Percentiles rank a stretch among this genome's conserved stretches.
These are phyloP conservation scores for Erpetoichthys calabaricus DNA, from an alignment of 2,797 vertebrate genomes.

Conservation along the genomic window DNA sequence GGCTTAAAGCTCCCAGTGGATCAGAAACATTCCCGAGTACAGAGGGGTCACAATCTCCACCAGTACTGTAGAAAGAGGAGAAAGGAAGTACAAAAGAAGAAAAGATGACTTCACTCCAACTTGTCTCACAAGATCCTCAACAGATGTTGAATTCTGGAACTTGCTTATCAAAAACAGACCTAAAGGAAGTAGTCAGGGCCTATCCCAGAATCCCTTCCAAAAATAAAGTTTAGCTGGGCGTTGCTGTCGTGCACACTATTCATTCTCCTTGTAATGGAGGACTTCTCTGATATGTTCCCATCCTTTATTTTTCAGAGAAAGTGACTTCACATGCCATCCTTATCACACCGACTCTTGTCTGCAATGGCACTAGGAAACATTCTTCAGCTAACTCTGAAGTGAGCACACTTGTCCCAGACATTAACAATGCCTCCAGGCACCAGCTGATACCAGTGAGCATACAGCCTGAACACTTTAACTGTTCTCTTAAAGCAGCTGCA, in stretches of 20 bases:
- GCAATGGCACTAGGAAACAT: slow-evolving; percentile 7
- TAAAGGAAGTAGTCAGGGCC: slow-evolving; percentile 27
- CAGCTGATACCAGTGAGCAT: slow-evolving; percentile 23
- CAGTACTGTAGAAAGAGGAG: slow-evolving; percentile 28
- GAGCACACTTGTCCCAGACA: slow-evolving; percentile 9
- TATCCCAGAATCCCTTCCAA: slow-evolving; percentile 26
- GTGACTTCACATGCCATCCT: slow-evolving; percentile 2
- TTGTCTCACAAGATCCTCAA: slow-evolving; percentile 33
- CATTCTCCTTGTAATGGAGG: slow-evolving; percentile 15
- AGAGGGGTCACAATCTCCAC: slow-evolving; percentile 25
- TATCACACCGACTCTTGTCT: background rate
- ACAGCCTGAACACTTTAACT: slow-evolving; percentile 19
- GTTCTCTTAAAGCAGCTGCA: slow-evolving; percentile 27
- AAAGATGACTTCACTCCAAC: slow-evolving; percentile 41
- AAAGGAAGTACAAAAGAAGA: slow-evolving; percentile 38
- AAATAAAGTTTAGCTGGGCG: slow-evolving; percentile 20
- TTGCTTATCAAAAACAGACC: slow-evolving; percentile 49
- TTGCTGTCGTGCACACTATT: slow-evolving; percentile 16
- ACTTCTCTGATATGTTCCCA: slow-evolving; percentile 11
- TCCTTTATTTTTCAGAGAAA: background rate
- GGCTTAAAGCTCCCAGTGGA: slow-evolving; percentile 30
- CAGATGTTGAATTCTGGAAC: slow-evolving; percentile 38
- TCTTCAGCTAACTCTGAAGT: slow-evolving; percentile 1
- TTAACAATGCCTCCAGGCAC: slow-evolving; percentile 22
- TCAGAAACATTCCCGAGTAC: slow-evolving; percentile 32